Evolutionary conservation across 2,888 invertebrate species (phyloP).

Genomic region (Apamea anceps): DNA sequence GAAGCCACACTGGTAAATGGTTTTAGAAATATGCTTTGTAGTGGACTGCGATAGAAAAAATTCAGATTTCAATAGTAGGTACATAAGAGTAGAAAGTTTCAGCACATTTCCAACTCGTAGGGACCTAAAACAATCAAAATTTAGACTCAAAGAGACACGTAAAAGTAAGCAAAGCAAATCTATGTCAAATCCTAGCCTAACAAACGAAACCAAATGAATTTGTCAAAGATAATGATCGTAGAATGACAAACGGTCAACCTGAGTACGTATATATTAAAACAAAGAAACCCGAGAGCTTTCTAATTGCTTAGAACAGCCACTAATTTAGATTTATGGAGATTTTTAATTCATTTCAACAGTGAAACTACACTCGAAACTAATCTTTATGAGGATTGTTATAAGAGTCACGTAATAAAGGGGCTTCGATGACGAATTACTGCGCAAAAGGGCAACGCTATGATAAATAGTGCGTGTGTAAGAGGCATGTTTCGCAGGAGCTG

Average conservation of each 20-base stretch:
- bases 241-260: conserved; percentile 62
- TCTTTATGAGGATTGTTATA: conserved; percentile 12
- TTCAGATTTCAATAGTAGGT: not conserved
- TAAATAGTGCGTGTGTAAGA: conserved; percentile 51
- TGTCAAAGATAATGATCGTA: conserved; percentile 65
- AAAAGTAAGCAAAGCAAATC: conserved; percentile 22
- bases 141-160: not conserved
- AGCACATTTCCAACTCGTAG: not conserved
- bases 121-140: conserved; percentile 5
- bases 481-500: conserved; percentile 19
- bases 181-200: conserved; percentile 31
- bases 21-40: not conserved
- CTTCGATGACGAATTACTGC: conserved; percentile 41
- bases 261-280: conserved; percentile 73
- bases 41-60: not conserved
- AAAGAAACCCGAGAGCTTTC: conserved; percentile 82
- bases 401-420: conserved; percentile 14
- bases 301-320: conserved; percentile 80
- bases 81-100: not conserved
- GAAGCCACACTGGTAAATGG: not conserved
- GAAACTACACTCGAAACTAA: conserved; percentile 30
- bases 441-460: conserved; percentile 54
- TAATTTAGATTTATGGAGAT: conserved; percentile 76
- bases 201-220: conserved; percentile 57
- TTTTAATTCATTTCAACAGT: conserved; percentile 54